Evolutionary conservation across 2,888 invertebrate genomes (phyloP).

Genomic region (Aleiodes leptofemur): DNA sequence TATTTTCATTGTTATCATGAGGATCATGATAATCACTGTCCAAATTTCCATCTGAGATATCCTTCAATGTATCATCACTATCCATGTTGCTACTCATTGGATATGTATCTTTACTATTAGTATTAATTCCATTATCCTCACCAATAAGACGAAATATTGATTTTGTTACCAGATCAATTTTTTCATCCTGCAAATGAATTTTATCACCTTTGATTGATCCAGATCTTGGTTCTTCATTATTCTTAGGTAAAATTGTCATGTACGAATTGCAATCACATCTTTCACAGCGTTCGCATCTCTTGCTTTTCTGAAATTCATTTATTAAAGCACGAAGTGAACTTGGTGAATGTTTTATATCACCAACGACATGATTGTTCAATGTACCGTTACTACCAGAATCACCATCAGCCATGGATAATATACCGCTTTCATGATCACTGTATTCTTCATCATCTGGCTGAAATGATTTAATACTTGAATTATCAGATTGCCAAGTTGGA

Average conservation of each 20-base stretch:
- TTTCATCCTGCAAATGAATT: conserved; percentile 20
- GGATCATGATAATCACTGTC: conserved; percentile 7
- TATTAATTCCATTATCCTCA: background rate
- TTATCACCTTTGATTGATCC: conserved; percentile 11
- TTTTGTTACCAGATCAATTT: conserved; percentile 16
- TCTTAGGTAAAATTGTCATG: conserved; percentile 17
- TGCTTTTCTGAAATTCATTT: conserved; percentile 17
- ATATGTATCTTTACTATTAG: background rate
- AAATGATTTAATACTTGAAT: conserved; percentile 24
- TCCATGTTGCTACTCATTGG: background rate
- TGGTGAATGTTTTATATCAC: conserved; percentile 10
- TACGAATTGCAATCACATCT: conserved; percentile 27
- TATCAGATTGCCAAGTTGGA: conserved; percentile 9
- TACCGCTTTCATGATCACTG: conserved; percentile 28
- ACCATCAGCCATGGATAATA: conserved; percentile 23
- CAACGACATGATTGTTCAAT: background rate
- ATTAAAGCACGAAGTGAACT: conserved; percentile 17
- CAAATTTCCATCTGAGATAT: background rate
- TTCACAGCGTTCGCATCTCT: conserved; percentile 23
- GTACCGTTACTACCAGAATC: conserved; percentile 29
- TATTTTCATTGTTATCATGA: background rate
- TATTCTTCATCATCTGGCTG: conserved; percentile 11
- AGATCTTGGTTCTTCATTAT: background rate
- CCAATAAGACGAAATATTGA: conserved; percentile 22
- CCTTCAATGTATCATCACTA: conserved; percentile 26